Conservation (phyloP, 2,888 invertebrate species). For the Augiades crinisus region DNA sequence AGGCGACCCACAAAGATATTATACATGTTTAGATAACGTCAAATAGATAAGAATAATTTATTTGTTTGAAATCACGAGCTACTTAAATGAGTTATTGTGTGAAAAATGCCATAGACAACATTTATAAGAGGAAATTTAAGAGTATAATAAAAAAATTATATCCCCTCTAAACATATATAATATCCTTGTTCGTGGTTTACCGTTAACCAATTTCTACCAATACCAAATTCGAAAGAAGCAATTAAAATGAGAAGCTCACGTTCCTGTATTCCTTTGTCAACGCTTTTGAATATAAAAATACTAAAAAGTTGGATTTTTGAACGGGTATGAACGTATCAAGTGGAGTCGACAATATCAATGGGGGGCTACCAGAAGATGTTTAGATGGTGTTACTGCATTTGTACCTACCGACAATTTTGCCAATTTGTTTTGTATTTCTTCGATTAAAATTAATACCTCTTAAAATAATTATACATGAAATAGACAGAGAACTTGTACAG, state of each 20-base stretch:
- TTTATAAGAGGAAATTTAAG: no score
- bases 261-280: constrained; percentile 71
- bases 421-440: no score
- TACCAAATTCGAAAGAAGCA: constrained; percentile 50
- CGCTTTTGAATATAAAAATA: constrained; percentile 69
- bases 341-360: constrained; percentile 21
- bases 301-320: constrained; percentile 53
- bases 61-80: background rate
- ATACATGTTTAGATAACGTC: background rate
- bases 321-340: constrained; percentile 31
- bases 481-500: no score
- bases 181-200: background rate
- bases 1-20: background rate
- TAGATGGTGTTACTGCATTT: no score
- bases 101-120: no score
- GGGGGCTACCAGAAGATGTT: no score
- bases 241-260: constrained; percentile 72
- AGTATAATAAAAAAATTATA: background rate
- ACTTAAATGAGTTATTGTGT: no score
- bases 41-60: no score
- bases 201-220: constrained; percentile 28
- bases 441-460: no score
- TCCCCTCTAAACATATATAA: background rate
- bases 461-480: no score
- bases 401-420: no score